These are phyloP conservation scores for Meloe dianella DNA, from an alignment of 2,888 invertebrate genomes.

Conservation along the genomic window DNA sequence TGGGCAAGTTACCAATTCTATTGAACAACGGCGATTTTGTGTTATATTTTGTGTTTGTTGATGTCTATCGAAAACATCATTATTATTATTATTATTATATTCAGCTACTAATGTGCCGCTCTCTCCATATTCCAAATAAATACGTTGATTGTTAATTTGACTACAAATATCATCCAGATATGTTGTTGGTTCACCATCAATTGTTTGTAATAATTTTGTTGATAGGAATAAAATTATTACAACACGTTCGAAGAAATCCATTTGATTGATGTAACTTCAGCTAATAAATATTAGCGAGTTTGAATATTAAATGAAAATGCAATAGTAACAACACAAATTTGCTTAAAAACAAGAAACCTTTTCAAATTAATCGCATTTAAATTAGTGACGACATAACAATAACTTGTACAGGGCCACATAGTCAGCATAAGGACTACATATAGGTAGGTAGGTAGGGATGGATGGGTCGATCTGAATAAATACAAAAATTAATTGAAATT, in stretches of 20 bases:
- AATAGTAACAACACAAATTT: too few species aligned
- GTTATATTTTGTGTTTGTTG: constrained; percentile 15
- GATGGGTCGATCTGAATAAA: too few species aligned
- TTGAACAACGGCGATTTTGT: constrained; percentile 63
- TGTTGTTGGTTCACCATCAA: constrained; percentile 4
- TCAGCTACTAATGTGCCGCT: constrained; percentile 54
- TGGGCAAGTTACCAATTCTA: constrained; percentile 74
- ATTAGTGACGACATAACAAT: background rate
- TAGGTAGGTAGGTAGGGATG: background rate
- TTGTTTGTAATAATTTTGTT: background rate
- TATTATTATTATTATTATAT: constrained; percentile 48
- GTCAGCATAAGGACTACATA: background rate
- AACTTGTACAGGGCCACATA: too few species aligned
- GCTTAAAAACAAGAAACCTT: background rate
- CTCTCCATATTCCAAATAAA: constrained; percentile 57
- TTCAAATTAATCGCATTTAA: background rate
- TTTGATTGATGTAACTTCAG: background rate
- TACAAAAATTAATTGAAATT: background rate
- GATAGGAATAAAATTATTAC: background rate
- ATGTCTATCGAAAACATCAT: constrained; percentile 24
- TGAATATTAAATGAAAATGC: too few species aligned
- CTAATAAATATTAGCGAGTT: background rate
- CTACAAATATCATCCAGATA: constrained; percentile 49
- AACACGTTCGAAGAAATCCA: background rate
- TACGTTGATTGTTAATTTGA: constrained; percentile 49